A percentile compares a stretch with the other conserved stretches of the same genome.
Conservation (phyloP, 2,797 vertebrate genomes). For the Limosa lapponica region DNA sequence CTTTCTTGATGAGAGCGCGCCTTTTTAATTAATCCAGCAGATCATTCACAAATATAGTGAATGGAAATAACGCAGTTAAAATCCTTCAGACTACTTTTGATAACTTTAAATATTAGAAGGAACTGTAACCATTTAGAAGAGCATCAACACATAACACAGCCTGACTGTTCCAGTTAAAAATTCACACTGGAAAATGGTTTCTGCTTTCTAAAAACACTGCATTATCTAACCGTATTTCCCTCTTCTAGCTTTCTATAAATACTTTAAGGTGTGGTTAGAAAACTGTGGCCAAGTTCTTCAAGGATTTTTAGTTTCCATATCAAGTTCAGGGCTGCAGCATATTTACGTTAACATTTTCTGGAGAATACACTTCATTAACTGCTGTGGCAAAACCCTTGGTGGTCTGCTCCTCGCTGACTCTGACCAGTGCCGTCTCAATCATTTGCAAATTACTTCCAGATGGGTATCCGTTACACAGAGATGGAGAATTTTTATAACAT, state of each 20-base stretch:
- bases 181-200: not conserved
- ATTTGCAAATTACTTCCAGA: constrained; percentile 80
- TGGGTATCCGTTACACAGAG: constrained; percentile 68
- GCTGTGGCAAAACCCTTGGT: constrained; percentile 51
- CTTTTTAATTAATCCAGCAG: not conserved
- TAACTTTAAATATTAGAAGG: not conserved
- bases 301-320: constrained; percentile 53
- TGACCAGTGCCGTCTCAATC: constrained; percentile 58
- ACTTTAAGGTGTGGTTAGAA: constrained; percentile 37
- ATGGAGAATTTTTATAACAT: constrained; percentile 53
- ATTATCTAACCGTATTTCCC: constrained; percentile 21
- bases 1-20: not conserved
- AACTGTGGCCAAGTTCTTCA: constrained; percentile 25
- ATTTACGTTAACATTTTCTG: constrained; percentile 58
- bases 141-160: not conserved
- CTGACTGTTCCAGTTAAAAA: not conserved
- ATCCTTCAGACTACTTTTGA: not conserved
- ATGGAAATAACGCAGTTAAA: not conserved
- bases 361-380: constrained; percentile 69
- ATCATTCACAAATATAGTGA: not conserved
- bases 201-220: constrained; percentile 41
- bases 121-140: not conserved
- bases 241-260: constrained; percentile 49
- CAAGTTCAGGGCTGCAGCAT: constrained; percentile 33
- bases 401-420: constrained; percentile 60